Base-by-base conservation (phyloP, 2,888 invertebrate genomes). In the Hyposoter didymator region DNA sequence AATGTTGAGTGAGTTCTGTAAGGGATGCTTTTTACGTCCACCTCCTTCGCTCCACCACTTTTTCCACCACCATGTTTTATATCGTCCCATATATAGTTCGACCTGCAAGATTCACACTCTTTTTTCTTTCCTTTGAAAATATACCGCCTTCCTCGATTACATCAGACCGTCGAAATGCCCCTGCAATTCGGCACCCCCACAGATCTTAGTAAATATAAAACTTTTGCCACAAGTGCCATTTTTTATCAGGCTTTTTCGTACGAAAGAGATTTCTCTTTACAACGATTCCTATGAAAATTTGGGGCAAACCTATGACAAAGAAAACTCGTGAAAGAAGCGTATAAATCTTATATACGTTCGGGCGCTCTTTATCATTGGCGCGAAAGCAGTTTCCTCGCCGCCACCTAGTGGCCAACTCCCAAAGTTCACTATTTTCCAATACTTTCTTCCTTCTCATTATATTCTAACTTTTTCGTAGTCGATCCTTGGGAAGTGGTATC, bases 391-490 rank as follows among this genome's bases (percentile, higher is more conserved):
- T 14, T 17, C 17, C 69, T 17, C 28, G 47, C 8, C 28, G 47
- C 69, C 47, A 28, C 28, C 69, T 47, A 47, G 47, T 47, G 69
- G 69, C 22, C 10, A n/a, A 47, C 5, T n/a, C 5, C 28, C 17
- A 3, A 17, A 28, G 1, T 69, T 8, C n/a, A 28, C 17, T 14
- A 12, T n/a, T 17, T 47, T 47, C n/a, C 17, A 7, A 45, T 59
- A 66, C 32, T 82, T 66, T 19, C 64, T 22, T 28, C n/a, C 69
- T 22, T 80, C 69, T 83, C 22, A 14, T 74, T 45, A 17, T 28
- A 19, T 62, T 32, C 49, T 19, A 35, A 52, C 72, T 73, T 73
- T 67, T 66, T 43, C 43, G 32, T 35, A 43, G 59, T 59, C 55
- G 19, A 52, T 73, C 28, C 52, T 43, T 52, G 35, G 47, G 55